A percentile compares a stretch with the other conserved stretches of the same genome.
These are phyloP conservation scores for Cephus nigrinus DNA, from an alignment of 2,888 invertebrate species.

Conservation along the genomic window DNA sequence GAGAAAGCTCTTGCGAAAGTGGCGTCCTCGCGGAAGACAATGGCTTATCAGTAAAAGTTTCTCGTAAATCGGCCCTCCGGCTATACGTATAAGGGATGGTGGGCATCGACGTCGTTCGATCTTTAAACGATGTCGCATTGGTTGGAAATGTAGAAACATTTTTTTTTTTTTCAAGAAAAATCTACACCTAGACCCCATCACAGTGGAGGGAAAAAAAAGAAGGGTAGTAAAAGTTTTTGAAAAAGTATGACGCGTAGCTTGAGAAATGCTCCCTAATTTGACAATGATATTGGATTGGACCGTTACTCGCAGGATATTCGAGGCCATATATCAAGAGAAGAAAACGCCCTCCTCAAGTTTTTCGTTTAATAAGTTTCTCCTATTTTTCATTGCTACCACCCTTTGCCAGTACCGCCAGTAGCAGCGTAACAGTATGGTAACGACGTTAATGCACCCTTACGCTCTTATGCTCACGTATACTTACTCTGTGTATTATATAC, in stretches of 20 bases:
- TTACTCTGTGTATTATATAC: not conserved
- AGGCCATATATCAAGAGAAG: slow-evolving; percentile 49
- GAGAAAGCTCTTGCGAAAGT: not conserved
- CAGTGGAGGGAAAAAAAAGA: not conserved
- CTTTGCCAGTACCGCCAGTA: not conserved
- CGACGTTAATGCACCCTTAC: not conserved
- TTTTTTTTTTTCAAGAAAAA: not conserved
- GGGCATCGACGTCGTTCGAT: not conserved
- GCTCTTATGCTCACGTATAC: not conserved
- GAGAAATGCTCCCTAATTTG: slow-evolving; percentile 36
- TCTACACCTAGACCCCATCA: not conserved
- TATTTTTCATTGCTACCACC: slow-evolving; percentile 54
- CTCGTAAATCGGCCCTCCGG: not conserved
- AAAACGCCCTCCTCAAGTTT: slow-evolving; percentile 48
- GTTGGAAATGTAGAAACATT: not conserved
- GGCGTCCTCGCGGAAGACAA: not conserved
- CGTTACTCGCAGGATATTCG: slow-evolving; percentile 43
- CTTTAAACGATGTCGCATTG: not conserved
- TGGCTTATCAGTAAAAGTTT: not conserved
- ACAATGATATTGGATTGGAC: slow-evolving; percentile 44
- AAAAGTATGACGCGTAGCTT: not conserved
- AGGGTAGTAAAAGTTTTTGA: not conserved
- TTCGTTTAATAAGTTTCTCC: slow-evolving; percentile 61
- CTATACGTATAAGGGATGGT: not conserved
- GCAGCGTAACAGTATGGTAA: not conserved